Percentiles rank a stretch among this genome's conserved stretches.
These are phyloP conservation scores for Nannospalax galili DNA, from an alignment of 2,113 vertebrate genomes.

Conservation along the genomic window DNA sequence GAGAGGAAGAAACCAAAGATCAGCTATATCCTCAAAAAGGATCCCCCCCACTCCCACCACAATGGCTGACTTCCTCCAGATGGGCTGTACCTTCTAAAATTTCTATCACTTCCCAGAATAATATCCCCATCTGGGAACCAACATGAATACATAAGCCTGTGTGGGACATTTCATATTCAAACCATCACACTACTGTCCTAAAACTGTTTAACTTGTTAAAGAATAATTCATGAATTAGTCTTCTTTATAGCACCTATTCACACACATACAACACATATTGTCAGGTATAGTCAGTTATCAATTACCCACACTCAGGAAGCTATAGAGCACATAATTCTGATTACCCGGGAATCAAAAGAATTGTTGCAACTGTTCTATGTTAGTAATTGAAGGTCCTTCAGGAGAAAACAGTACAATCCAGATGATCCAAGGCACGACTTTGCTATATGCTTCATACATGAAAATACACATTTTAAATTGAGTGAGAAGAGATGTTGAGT, in stretches of 20 bases:
- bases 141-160: neutral
- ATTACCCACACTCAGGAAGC: neutral
- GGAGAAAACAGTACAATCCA: neutral
- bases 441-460: neutral
- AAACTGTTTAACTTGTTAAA: neutral
- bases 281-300: neutral
- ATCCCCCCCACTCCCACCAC: neutral
- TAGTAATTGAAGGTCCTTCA: neutral
- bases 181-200: neutral
- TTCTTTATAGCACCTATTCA: neutral
- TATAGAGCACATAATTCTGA: neutral
- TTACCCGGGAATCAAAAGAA: neutral
- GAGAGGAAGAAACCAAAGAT: neutral
- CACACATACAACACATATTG: neutral
- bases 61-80: neutral
- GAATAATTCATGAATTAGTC: constrained; percentile 20
- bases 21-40: neutral
- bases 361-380: neutral
- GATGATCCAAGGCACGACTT: neutral
- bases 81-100: neutral
- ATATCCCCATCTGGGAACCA: neutral
- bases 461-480: neutral
- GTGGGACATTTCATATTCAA: neutral
- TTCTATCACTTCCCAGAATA: neutral
- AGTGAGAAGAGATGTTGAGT: neutral